These are phyloP conservation scores for Mylabris phalerata DNA, from an alignment of 1,140 invertebrate species.

Conservation along the genomic window DNA sequence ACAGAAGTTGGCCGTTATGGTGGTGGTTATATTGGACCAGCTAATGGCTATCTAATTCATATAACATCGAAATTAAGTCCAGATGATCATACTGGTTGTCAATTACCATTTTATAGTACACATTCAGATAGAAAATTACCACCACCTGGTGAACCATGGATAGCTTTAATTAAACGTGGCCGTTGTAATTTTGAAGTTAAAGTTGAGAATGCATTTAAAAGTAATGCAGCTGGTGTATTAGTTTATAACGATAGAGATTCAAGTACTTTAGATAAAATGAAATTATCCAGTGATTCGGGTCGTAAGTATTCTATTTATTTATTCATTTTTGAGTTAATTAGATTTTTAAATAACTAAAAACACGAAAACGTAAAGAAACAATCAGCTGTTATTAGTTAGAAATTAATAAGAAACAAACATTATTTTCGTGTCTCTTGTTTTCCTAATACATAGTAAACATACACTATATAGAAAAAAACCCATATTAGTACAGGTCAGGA, in stretches of 20 bases:
- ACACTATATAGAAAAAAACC: too few species aligned
- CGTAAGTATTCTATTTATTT: slow-evolving; percentile 46
- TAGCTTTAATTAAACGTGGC: slow-evolving; percentile 66
- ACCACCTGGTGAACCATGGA: slow-evolving; percentile 56
- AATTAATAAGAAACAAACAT: too few species aligned
- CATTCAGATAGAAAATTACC: slow-evolving; percentile 44
- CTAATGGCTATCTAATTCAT: slow-evolving; percentile 53
- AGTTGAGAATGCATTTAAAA: slow-evolving; percentile 60
- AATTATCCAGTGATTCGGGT: slow-evolving; percentile 51
- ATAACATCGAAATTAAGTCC: slow-evolving; percentile 47
- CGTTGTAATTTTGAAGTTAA: slow-evolving; percentile 70
- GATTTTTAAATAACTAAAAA: too few species aligned
- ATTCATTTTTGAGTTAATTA: too few species aligned
- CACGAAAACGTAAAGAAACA: too few species aligned
- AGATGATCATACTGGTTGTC: slow-evolving; percentile 59
- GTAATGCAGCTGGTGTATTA: slow-evolving; percentile 64
- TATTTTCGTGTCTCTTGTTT: too few species aligned
- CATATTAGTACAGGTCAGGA: too few species aligned
- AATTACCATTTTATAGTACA: slow-evolving; percentile 50
- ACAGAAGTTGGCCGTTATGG: slow-evolving; percentile 63
- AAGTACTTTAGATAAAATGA: slow-evolving; percentile 63
- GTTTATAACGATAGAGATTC: slow-evolving; percentile 67
- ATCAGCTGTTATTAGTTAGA: too few species aligned
- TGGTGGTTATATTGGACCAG: slow-evolving; percentile 54
- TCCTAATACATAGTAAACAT: too few species aligned